These are phyloP conservation scores for Sebastes hubbsi DNA, from an alignment of 2,797 vertebrate genomes.

Conservation along the genomic window DNA sequence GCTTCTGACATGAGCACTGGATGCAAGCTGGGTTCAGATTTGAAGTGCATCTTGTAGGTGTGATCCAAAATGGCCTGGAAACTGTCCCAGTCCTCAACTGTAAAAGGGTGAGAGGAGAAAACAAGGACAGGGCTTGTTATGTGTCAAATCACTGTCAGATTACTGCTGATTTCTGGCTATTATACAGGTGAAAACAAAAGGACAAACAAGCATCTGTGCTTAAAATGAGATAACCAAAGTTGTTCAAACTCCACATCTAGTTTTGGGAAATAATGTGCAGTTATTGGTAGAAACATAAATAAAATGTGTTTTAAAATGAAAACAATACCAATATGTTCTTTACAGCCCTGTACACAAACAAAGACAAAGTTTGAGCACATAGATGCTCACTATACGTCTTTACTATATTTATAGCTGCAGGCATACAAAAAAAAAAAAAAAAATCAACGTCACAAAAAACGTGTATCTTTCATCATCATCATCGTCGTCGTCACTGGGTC, in stretches of 20 bases:
- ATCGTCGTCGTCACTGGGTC: conserved; percentile 37
- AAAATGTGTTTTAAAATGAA: neutral
- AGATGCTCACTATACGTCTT: neutral
- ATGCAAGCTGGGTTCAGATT: conserved; percentile 96
- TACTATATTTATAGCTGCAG: neutral
- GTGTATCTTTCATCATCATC: neutral
- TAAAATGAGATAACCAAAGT: neutral
- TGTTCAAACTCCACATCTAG: neutral
- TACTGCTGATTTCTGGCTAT: neutral
- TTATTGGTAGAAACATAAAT: neutral
- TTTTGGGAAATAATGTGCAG: neutral
- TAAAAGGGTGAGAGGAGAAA: neutral
- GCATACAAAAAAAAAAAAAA: neutral
- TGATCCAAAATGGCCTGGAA: conserved; percentile 99
- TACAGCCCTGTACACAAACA: neutral
- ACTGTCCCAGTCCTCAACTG: conserved; percentile 99
- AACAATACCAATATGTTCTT: neutral
- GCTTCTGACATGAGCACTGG: conserved; percentile 99
- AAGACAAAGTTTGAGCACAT: neutral
- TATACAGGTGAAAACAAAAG: neutral
- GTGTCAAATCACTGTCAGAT: neutral
- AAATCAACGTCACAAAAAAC: conserved; percentile 1
- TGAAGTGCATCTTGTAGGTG: conserved; percentile 99
- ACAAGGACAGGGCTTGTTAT: neutral
- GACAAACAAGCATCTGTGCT: neutral